phyloP scores from a whole-genome alignment of 2,888 invertebrate genomes.

The Unio delphinus region DNA sequence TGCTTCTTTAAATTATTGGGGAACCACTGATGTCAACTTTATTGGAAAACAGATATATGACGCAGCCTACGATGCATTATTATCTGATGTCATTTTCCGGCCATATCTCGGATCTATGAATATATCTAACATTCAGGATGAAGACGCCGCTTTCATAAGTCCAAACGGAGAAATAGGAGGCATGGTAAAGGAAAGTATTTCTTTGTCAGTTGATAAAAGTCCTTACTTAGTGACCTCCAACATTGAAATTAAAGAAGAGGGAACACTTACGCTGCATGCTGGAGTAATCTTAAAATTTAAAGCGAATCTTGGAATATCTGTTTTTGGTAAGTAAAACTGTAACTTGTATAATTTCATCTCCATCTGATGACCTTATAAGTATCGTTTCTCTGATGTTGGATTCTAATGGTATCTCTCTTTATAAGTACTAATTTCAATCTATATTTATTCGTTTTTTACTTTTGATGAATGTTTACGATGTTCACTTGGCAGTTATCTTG shows the following conservation, averaged over 20 bases:
- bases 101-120: constrained; percentile 27
- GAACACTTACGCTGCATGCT: constrained; percentile 17
- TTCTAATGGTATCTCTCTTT: too few species aligned
- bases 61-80: constrained; percentile 10
- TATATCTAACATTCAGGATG: constrained; percentile 13
- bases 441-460: too few species aligned
- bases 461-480: too few species aligned
- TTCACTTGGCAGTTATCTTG: too few species aligned
- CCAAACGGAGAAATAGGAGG: constrained; percentile 24
- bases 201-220: constrained; percentile 7
- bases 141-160: constrained; percentile 13
- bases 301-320: constrained; percentile 12
- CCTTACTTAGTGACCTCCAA: constrained; percentile 25
- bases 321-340: too few species aligned
- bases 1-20: constrained; percentile 35
- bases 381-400: too few species aligned
- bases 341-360: too few species aligned
- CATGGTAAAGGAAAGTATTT: constrained; percentile 11
- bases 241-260: constrained; percentile 16
- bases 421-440: too few species aligned
- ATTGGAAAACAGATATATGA: constrained; percentile 25
- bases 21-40: constrained; percentile 11
- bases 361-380: too few species aligned
- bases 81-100: constrained; percentile 13
- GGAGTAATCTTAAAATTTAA: constrained; percentile 22